Evolutionary conservation across 2,113 vertebrate species (phyloP), one percentile per base, ranked within the genome.

Genomic region (Rhodinocichla rosea): DNA sequence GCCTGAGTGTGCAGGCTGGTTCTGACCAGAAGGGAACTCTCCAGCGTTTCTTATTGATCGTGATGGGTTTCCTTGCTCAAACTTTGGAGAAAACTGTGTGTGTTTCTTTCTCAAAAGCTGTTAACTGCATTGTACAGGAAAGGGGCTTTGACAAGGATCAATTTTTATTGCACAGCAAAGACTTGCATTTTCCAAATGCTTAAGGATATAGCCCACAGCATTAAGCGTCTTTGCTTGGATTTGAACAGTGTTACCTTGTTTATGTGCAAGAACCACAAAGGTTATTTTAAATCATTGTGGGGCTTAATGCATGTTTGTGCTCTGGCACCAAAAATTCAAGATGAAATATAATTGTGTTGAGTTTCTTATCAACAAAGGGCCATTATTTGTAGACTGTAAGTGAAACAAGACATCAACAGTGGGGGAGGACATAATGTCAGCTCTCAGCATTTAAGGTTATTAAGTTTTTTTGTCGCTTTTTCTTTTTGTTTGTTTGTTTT

Each of bases 171-270:
- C 95, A 50, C 49, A n/a, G 90, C 85, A 86, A 83, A 92, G 77
- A n/a, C 90, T 74, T 59, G 79, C 95, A 90, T 96, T 97, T 95
- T 91, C 92, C 67, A 83, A 87, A 86, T 90, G 89, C 89, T 96
- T 95, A 73, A 94, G 94, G 93, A 89, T 86, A 94, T 92, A 94
- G 95, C 76, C 90, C 76, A 65, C 95, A 93, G 93, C 88, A 75
- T 69, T 96, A 93, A 90, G 88, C 83, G 86, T 86, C 83, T 96
- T 93, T 95, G 53, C 88, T 79, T 73, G 92, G 93, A 94, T 96
- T 90, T 94, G 93, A 95, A 93, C 94, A 92, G 88, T 83, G 90
- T 85, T 87, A 47, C 7, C 83, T 82, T 96, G 94, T 94, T 96
- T 86, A 79, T 89, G 86, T 87, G 88, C 74, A 44, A 59, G 90